These are phyloP conservation scores for Sebastes taczanowskii DNA, from an alignment of 2,797 vertebrate species.

Conservation along the genomic window DNA sequence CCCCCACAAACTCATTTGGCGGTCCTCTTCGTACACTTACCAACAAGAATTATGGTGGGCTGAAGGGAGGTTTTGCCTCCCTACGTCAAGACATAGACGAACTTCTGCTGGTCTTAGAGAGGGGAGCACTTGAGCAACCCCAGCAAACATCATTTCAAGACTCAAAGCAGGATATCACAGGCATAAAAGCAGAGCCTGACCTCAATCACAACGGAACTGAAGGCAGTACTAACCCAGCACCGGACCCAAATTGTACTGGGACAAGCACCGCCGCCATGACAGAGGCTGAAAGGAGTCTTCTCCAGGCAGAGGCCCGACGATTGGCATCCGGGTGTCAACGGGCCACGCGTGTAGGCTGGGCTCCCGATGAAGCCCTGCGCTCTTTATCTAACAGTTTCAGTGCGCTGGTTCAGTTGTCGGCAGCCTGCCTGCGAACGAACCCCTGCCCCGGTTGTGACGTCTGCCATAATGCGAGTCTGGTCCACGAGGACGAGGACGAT, in stretches of 20 bases:
- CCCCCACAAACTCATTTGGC: constrained; percentile 69
- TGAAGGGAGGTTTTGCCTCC: constrained; percentile 86
- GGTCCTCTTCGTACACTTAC: constrained; percentile 84
- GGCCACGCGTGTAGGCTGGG: constrained; percentile 89
- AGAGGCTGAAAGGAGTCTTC: constrained; percentile 86
- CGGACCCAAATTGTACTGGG: constrained; percentile 52
- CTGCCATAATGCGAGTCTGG: constrained; percentile 67
- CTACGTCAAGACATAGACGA: constrained; percentile 89
- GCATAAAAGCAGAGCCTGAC: constrained; percentile 53
- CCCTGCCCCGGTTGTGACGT: constrained; percentile 86
- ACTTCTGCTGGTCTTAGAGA: constrained; percentile 87
- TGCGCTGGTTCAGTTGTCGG: constrained; percentile 88
- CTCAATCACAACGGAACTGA: constrained; percentile 73
- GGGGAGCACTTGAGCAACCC: constrained; percentile 74
- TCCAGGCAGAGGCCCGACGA: constrained; percentile 88
- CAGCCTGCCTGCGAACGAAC: constrained; percentile 88
- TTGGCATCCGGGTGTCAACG: constrained; percentile 92
- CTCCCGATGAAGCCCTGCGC: constrained; percentile 86
- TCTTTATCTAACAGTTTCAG: constrained; percentile 89
- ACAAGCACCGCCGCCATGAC: constrained; percentile 77
- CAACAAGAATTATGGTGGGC: constrained; percentile 78
- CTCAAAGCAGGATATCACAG: constrained; percentile 47
- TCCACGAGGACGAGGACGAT: constrained; percentile 43
- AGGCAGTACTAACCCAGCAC: not conserved
- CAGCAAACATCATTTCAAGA: constrained; percentile 67